Evolutionary conservation across 2,888 invertebrate species (phyloP).

Genomic region (Volucella inanis): DNA sequence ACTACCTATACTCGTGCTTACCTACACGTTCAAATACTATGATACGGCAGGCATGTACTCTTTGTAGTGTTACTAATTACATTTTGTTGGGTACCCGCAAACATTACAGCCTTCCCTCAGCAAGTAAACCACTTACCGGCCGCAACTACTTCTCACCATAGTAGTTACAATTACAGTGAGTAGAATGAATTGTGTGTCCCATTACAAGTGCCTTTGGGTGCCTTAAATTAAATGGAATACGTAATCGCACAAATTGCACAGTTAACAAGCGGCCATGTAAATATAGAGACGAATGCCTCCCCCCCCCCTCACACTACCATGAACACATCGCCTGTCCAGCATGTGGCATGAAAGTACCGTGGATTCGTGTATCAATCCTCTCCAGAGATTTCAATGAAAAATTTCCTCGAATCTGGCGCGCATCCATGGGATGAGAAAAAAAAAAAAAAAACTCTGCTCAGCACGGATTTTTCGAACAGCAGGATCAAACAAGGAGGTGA

Average conservation of each 20-base stretch:
- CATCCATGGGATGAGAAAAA: background rate
- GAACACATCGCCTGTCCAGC: constrained; percentile 23
- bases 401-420: constrained; percentile 45
- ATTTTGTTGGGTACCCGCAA: constrained; percentile 60
- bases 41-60: too few species aligned
- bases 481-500: constrained; percentile 53
- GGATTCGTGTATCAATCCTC: constrained; percentile 39
- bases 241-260: constrained; percentile 64
- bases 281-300: too few species aligned
- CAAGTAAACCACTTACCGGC: constrained; percentile 35
- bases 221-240: constrained; percentile 72
- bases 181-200: constrained; percentile 60
- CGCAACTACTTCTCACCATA: constrained; percentile 35
- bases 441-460: background rate
- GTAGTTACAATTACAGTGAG: too few species aligned
- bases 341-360: constrained; percentile 32
- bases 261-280: constrained; percentile 52
- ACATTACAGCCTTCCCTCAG: constrained; percentile 41
- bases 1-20: constrained; percentile 37
- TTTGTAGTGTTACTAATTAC: constrained; percentile 59
- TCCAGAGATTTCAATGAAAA: constrained; percentile 58
- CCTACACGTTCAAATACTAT: background rate
- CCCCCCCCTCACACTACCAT: background rate
- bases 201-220: constrained; percentile 67
- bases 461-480: background rate